Base-by-base conservation (phyloP, 2,797 vertebrate genomes). In the Artibeus lituratus region DNA sequence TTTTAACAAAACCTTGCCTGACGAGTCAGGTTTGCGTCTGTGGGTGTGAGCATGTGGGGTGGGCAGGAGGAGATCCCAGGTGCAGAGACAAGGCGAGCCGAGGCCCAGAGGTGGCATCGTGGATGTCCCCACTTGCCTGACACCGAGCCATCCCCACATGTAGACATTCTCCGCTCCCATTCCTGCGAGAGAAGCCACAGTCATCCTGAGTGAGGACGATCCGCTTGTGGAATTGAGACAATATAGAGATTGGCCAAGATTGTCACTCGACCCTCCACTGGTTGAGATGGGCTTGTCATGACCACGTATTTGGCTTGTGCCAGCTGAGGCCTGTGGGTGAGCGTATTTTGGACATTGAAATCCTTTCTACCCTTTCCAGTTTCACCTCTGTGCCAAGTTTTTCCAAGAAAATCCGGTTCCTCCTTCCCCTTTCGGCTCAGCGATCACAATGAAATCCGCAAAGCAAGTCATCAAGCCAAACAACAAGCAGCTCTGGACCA, bases 401-500 rank as follows among this genome's bases (percentile, higher is more conserved):
- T 99, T 99, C 97, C 99, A 98, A 99, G 99, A 99, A 97, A 98
- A 98, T 95, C 97, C 98, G 0, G 98, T 97, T 93, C 96, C 97
- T 53, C 3, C 92, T 92, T 91, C 98, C 90, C 98, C 83, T 22
- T 98, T 97, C 55, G 97, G 96, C 85, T 98, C 98, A 91, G 77
- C 97, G 8, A 98, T 99, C 90, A 99, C 98, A 93, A 98, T 99
- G 87, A 99, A 98, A 97, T 98, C 99, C 47, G 99, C 99, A 76
- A 98, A 99, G 85, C 99, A 99, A 5, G 98, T 98, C 82, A 96
- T 99, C 95, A 99, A 99, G 97, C 96, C 99, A 3, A 97, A 98
- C 97, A 99, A 99, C 98, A 99, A 99, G 96, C 99, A 99, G 89
- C 99, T 99, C 87, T 99, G 99, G 86, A 99, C 98, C 24, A 99